A percentile compares a stretch with the other conserved stretches of the same genome.
phyloP scores from a whole-genome alignment of 2,113 vertebrate species.

The Brachypteracias leptosomus region DNA sequence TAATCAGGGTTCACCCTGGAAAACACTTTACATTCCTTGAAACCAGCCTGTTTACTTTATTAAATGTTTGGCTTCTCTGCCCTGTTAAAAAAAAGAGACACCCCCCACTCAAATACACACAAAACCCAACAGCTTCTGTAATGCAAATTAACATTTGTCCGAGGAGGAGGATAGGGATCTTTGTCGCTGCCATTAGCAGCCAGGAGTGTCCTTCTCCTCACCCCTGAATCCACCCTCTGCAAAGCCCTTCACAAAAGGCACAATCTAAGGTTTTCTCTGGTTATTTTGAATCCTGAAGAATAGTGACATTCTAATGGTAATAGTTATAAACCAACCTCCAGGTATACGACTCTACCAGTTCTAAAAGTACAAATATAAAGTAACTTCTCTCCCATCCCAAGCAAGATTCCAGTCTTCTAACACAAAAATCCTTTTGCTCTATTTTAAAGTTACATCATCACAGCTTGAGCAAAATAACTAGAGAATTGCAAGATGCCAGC shows the following conservation, averaged over 20 bases:
- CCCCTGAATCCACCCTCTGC: neutral
- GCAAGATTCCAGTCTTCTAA: fast-evolving
- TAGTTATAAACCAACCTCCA: neutral
- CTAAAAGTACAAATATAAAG: neutral
- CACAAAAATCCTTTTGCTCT: neutral
- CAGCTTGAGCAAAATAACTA: neutral
- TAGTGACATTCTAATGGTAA: neutral
- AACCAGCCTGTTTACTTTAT: neutral
- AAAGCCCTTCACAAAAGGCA: neutral
- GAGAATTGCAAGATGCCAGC: neutral
- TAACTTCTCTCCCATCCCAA: neutral
- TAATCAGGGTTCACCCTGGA: neutral
- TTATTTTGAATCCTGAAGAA: neutral
- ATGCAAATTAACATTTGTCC: constrained; percentile 36
- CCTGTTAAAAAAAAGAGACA: neutral
- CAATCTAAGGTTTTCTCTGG: neutral
- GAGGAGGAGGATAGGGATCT: neutral
- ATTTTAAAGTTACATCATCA: neutral
- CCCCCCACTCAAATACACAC: neutral
- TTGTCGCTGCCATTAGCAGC: neutral
- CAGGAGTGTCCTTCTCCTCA: neutral
- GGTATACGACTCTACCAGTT: neutral
- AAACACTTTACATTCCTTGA: neutral
- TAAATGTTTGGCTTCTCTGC: neutral
- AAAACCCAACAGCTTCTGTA: neutral